phyloP scores from a whole-genome alignment of 2,888 invertebrate genomes.

The Beris chalybata region DNA sequence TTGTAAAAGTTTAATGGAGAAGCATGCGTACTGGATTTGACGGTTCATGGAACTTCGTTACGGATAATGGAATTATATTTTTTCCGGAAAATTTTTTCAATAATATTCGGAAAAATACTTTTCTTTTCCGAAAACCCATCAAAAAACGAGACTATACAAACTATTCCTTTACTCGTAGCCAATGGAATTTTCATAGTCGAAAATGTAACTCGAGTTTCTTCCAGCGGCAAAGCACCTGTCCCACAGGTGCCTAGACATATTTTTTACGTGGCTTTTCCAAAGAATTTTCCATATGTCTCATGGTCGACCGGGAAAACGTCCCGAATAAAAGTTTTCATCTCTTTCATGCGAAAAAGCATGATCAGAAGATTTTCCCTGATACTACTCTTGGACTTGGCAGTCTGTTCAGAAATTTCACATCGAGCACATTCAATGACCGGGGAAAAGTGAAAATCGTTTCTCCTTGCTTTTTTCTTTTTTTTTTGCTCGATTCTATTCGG shows the following conservation, averaged over 20 bases:
- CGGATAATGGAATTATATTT: too few relatives aligned
- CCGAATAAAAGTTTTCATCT: conserved; percentile 28
- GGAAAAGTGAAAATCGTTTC: conserved; percentile 29
- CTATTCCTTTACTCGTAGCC: too few relatives aligned
- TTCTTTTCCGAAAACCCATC: too few relatives aligned
- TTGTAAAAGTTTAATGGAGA: background rate
- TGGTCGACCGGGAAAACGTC: conserved; percentile 22
- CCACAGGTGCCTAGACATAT: too few relatives aligned
- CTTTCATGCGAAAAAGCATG: conserved; percentile 30
- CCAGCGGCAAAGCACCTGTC: too few relatives aligned
- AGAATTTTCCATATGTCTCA: background rate
- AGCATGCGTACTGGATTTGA: conserved; percentile 8
- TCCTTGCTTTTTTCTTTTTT: conserved; percentile 16
- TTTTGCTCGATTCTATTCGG: conserved; percentile 3
- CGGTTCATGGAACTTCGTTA: conserved; percentile 26
- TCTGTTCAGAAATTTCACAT: conserved; percentile 28
- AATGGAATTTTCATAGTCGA: too few relatives aligned
- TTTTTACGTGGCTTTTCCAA: too few relatives aligned
- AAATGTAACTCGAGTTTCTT: too few relatives aligned
- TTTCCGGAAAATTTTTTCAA: too few relatives aligned
- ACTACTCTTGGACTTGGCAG: conserved; percentile 16
- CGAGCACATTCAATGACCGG: conserved; percentile 24
- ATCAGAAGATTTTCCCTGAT: conserved; percentile 28
- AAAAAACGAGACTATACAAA: too few relatives aligned
- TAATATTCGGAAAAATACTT: too few relatives aligned